These are phyloP conservation scores for Brachionus plicatilis DNA, from an alignment of 1,140 invertebrate species.

Conservation along the genomic window DNA sequence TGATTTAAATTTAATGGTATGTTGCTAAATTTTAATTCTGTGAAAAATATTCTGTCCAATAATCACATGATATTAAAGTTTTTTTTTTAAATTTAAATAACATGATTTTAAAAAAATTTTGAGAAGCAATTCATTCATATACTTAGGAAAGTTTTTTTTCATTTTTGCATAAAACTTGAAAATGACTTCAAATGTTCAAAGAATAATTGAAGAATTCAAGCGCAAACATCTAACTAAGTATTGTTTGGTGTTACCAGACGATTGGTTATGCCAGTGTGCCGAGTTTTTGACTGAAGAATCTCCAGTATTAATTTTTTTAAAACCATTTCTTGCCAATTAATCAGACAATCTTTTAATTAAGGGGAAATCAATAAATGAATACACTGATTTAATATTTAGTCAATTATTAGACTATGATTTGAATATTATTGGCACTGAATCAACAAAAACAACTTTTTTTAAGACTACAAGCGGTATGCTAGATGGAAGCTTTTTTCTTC, in stretches of 20 bases:
- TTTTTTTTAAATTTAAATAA: not conserved
- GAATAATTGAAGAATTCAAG: not conserved
- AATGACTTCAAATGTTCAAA: not conserved
- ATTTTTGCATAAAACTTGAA: not conserved
- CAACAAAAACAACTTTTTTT: not conserved
- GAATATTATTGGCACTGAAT: constrained; percentile 4
- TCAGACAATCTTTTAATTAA: not conserved
- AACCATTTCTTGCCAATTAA: not conserved
- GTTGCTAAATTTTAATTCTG: too few relatives aligned
- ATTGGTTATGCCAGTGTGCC: constrained; percentile 30
- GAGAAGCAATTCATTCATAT: not conserved
- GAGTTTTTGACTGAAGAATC: constrained; percentile 1
- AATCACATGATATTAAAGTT: too few relatives aligned
- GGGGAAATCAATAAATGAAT: constrained; percentile 9
- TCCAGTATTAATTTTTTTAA: not conserved
- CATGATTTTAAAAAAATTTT: not conserved
- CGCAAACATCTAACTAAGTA: not conserved
- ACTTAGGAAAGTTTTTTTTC: not conserved
- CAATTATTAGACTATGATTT: constrained; percentile 33
- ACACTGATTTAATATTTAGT: not conserved
- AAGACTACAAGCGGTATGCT: not conserved
- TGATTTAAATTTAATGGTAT: too few relatives aligned
- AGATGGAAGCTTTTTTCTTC: constrained; percentile 1
- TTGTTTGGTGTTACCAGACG: not conserved
- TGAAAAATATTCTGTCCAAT: too few relatives aligned